Evolutionary conservation across 1,140 invertebrate genomes (phyloP), one percentile per base, ranked within the genome.

Genomic region (Drosophila suzukii): DNA sequence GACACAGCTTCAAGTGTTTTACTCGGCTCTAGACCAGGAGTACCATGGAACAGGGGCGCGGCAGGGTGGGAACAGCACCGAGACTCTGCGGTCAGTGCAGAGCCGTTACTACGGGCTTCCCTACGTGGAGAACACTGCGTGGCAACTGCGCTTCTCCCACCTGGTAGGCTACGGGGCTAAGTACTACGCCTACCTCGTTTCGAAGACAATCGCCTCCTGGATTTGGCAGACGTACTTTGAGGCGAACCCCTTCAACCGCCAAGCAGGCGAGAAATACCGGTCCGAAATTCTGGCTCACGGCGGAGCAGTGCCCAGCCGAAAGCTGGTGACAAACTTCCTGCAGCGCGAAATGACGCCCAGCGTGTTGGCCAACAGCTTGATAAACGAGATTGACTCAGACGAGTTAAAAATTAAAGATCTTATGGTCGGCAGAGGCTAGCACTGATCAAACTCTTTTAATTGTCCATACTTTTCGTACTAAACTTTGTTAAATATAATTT

Each of bases 181-280:
- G 93, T 99, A 99, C 93, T 99, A 99, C 92, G 97, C 98, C 0
- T 99, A 99, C 93, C 93, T 99, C 50, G 96, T 99, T 84, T 99
- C 98, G 0, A 94, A 97, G 78, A 97, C 98, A 20, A 95, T 99
- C 41, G 98, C 98, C 0, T 97, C 97, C 30, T 96, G 96, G 93
- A 98, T 99, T 71, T 99, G 98, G 98, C 95, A 97, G 81, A 94
- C 95, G 17, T 96, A 96, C 85, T 99, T 99, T 86, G 94, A 96
- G 84, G 89, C 93, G 0, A 95, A 98, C 92, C 98, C 98, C 0
- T 95, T 99, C 32, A 95, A 94, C 91, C 94, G 96, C 10, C 76
- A 88, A 27, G 94, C 96, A 20, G 98, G 98, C 2, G 95, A 97
- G 78, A 94, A 94, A 62, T 98, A 97, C 83, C 92, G 97, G 34